Evolutionary conservation across 2,797 vertebrate genomes (phyloP), one percentile per base, ranked within the genome.

Genomic region (Delichon dasypus): DNA sequence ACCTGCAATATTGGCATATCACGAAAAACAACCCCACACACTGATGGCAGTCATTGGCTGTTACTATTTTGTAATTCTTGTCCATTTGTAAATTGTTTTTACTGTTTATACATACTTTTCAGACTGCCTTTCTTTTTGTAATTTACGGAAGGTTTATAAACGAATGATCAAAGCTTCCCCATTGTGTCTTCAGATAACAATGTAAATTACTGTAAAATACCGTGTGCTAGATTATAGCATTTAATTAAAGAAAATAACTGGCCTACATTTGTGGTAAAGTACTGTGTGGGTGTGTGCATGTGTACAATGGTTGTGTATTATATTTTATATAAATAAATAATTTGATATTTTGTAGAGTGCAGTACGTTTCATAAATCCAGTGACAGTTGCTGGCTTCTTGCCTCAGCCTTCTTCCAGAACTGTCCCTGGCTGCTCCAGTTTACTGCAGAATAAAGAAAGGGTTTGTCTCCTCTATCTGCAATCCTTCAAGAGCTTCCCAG

Each of bases 51-150:
- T 96, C 85, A 96, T 94, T 94, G 97, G 96, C 84, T 98, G 98
- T 98, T 98, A 98, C 98, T 98, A 96, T 99, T 99, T 99, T 99
- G 98, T 99, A 99, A 98, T 98, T 99, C 97, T 95, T 98, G 98
- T 99, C 99, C 99, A 99, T 99, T 99, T 99, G 99, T 99, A 99
- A 98, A 98, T 99, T 99, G 98, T 99, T 99, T 99, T 99, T 99
- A 99, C 99, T 99, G 98, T 99, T 99, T 99, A 98, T 99, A 99
- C 99, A 99, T 99, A 98, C 99, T 99, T 99, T 99, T 99, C 98
- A 99, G 98, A 99, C 98, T 99, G 99, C 99, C 99, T 99, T 99
- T 99, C 97, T 98, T 99, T 97, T 99, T 99, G 98, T 99, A 99
- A 98, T 98, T 99, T 98, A 98, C 61, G 97, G 98, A 98, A 98